phyloP scores from a whole-genome alignment of 2,888 invertebrate species.

The Drosophila fulvimacula region DNA sequence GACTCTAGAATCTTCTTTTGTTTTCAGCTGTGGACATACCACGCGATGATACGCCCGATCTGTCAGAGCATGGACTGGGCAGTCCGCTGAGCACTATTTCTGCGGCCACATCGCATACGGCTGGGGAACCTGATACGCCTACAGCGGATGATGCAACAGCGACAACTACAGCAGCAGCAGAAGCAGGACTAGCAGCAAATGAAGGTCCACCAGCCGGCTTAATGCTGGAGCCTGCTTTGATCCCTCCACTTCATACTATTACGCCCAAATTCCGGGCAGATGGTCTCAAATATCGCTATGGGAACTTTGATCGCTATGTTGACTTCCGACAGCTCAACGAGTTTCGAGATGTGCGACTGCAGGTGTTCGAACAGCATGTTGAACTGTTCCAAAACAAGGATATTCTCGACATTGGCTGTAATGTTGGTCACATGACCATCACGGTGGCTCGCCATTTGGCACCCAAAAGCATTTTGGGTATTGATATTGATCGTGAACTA shows the following conservation, averaged over 20 bases:
- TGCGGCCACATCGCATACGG: conserved; percentile 67
- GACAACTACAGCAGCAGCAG: conserved; percentile 7
- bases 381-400: conserved; percentile 95
- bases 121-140: conserved; percentile 72
- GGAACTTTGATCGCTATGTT: conserved; percentile 98
- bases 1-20: not conserved
- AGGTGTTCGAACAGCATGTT: conserved; percentile 90
- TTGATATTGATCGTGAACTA: conserved; percentile 96
- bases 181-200: not conserved
- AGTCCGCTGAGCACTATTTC: conserved; percentile 80
- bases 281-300: conserved; percentile 94
- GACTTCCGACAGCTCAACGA: conserved; percentile 95
- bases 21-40: conserved; percentile 69
- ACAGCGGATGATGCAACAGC: conserved; percentile 36
- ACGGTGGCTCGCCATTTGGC: conserved; percentile 94
- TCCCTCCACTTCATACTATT: conserved; percentile 61
- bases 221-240: conserved; percentile 61
- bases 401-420: conserved; percentile 98
- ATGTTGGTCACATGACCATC: conserved; percentile 97
- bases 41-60: conserved; percentile 81
- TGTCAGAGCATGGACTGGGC: conserved; percentile 67
- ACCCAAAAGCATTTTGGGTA: conserved; percentile 94
- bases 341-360: conserved; percentile 93
- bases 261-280: conserved; percentile 88
- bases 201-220: conserved; percentile 14